Base-by-base conservation (phyloP, 2,888 invertebrate genomes). In the Apantesis nais region DNA sequence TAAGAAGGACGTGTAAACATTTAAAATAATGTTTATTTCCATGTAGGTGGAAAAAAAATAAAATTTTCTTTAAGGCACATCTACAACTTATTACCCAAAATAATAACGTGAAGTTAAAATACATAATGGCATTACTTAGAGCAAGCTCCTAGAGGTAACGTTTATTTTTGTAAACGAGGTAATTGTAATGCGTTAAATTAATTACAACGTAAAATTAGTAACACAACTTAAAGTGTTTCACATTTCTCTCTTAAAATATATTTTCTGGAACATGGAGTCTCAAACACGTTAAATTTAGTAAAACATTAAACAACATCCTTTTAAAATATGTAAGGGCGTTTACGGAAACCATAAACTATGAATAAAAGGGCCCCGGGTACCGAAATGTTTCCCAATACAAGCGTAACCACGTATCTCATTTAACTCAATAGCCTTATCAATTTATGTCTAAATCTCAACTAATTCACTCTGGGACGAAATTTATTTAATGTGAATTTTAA, bases 351-450 rank as follows among this genome's bases (percentile, higher is more conserved):
- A 58, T 66, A 66, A 62, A 62, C 29, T 62, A 62, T 68, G 12
- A 37, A 62, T 62, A 34, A 55, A 68, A 37, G 37, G 55, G 7
- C 55, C 39, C 58, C 25, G 55, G 52, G 39, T 31, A 39, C 55
- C 37, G 41, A 63, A 63, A 68, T 63, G 63, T 37, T 31, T 22
- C 37, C 55, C 58, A 39, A 63, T 68, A 68, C 52, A 68, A 44
- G 44, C 31, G n/a, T 41, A 31, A 61, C 44, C 60, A 61, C 61
- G 44, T 61, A 44, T 44, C 44, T 61, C 61, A 61, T 61, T 67
- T 67, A 61, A 25, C 61, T 48, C 44, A 62, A 62, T 44, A 67
- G 60, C 60, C 34, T 62, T 61, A 68, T 68, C 62, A 68, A 62
- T 62, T 62, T 37, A 62, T 52, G 37, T 52, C 25, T 62, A 39